Base-by-base conservation (phyloP, 2,888 invertebrate genomes). In the Cantharis lateralis region DNA sequence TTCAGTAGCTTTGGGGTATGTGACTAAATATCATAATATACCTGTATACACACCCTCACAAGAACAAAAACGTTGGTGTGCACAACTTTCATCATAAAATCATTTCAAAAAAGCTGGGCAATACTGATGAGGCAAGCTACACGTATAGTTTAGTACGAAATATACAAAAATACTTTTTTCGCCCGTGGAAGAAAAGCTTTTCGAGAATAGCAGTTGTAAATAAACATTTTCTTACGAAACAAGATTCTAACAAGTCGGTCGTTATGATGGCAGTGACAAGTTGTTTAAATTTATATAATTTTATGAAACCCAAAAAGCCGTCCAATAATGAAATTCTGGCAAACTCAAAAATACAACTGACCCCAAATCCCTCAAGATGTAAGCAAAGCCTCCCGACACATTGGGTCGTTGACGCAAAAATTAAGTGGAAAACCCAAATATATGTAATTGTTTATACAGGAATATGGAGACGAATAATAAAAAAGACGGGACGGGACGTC, bases 251-350 rank as follows among this genome's bases (percentile, higher is more conserved):
- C 48, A 48, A 48, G 48, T 48, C 48, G 48, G 48, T 48, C 48
- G 64, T 64, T 20, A 64, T 15, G 18, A 64, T 64, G 13, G 13
- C 20, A n/a, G 64, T 64, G 64, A 64, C 64, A 64, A 18, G 13
- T n/a, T 13, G n/a, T 66, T 24, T 66, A 66, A 66, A 66, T 20
- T 66, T 66, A 66, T 66, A 66, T 66, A 66, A 20, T 66, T 66
- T 66, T 66, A 66, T 66, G 64, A n/a, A 66, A 66, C 20, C 20
- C 18, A 20, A 18, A 64, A 64, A 20, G n/a, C 13, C 20, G 64
- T 24, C 18, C 64, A 16, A 66, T 66, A 66, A 66, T 24, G 16
- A 66, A 66, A 66, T 20, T 66, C 48, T 48, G 48, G n/a, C n/a
- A n/a, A 48, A 48, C 7, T 48, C 48, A n/a, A 48, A n/a, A n/a